Evolutionary conservation across 2,113 vertebrate species (phyloP).

Genomic region (Oreotrochilus melanogaster): DNA sequence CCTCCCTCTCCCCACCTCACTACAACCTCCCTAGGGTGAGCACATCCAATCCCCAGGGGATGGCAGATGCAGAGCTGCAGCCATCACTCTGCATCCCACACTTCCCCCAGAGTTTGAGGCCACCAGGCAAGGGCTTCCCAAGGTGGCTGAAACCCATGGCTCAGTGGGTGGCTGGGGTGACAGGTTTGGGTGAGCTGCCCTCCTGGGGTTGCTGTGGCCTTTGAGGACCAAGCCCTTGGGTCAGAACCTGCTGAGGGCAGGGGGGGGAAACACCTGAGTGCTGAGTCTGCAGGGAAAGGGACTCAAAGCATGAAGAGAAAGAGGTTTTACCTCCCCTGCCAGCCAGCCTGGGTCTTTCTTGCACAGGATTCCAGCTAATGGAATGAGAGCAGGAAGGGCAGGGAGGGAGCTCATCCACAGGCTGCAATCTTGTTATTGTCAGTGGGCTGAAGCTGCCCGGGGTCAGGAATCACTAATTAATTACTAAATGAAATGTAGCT

Average conservation of each 20-base stretch:
- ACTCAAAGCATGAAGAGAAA: background rate
- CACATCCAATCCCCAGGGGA: too few relatives aligned
- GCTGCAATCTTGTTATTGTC: slow-evolving; percentile 47
- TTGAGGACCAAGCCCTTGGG: background rate
- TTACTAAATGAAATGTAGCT: slow-evolving; percentile 34
- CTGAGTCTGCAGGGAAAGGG: background rate
- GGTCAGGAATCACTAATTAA: slow-evolving; percentile 61
- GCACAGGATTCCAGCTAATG: background rate
- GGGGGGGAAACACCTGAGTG: background rate
- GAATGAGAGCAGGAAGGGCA: background rate
- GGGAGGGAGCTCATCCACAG: background rate
- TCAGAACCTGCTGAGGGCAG: background rate
- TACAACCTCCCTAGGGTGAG: too few relatives aligned
- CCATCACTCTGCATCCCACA: too few relatives aligned
- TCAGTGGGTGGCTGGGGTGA: too few relatives aligned
- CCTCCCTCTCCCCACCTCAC: too few relatives aligned
- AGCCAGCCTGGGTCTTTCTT: background rate
- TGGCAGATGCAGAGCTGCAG: too few relatives aligned
- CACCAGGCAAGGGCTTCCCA: too few relatives aligned
- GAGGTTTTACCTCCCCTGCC: background rate
- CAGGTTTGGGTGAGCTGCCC: background rate
- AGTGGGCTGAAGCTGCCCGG: background rate
- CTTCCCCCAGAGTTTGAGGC: too few relatives aligned
- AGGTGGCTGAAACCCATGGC: too few relatives aligned
- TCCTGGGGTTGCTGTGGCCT: rapidly evolving